phyloP scores from a whole-genome alignment of 1,140 invertebrate genomes.

The Pseudobourletiella spinata region DNA sequence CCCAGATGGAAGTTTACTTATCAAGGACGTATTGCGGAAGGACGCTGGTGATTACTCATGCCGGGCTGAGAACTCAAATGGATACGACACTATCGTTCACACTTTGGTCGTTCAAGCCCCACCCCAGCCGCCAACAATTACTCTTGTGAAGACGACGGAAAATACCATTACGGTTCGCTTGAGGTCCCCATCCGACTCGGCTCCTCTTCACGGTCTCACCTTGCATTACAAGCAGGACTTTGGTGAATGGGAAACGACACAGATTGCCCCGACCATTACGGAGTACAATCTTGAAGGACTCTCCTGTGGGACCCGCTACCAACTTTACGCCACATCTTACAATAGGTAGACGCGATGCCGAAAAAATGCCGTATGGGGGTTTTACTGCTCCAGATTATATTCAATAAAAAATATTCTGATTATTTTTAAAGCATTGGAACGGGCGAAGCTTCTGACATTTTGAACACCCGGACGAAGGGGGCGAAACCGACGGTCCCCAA shows the following conservation, averaged over 20 bases:
- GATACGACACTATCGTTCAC: constrained; percentile 83
- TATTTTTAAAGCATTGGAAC: constrained; percentile 63
- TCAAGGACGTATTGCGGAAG: constrained; percentile 69
- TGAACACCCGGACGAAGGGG: constrained; percentile 77
- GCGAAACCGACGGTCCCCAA: constrained; percentile 82
- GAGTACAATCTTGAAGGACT: constrained; percentile 78
- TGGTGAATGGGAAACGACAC: constrained; percentile 80
- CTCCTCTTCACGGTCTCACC: constrained; percentile 75
- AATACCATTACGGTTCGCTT: constrained; percentile 70
- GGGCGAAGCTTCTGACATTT: constrained; percentile 72
- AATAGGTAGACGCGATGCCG: constrained; percentile 74
- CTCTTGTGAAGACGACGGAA: constrained; percentile 69
- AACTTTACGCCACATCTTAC: constrained; percentile 81
- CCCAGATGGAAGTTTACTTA: constrained; percentile 79
- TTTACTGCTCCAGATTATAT: no score
- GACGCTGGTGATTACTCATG: constrained; percentile 47
- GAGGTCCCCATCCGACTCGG: constrained; percentile 60
- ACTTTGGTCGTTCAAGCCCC: constrained; percentile 51
- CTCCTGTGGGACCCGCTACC: constrained; percentile 82
- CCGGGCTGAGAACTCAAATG: constrained; percentile 84
- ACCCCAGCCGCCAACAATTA: constrained; percentile 70
- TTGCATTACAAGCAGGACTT: constrained; percentile 87
- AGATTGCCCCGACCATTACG: constrained; percentile 60
- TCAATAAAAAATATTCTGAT: no score
- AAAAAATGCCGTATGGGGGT: no score